Evolutionary conservation across 1,140 invertebrate species (phyloP), one percentile per base, ranked within the genome.

Genomic region (Drosophila equinoxialis): DNA sequence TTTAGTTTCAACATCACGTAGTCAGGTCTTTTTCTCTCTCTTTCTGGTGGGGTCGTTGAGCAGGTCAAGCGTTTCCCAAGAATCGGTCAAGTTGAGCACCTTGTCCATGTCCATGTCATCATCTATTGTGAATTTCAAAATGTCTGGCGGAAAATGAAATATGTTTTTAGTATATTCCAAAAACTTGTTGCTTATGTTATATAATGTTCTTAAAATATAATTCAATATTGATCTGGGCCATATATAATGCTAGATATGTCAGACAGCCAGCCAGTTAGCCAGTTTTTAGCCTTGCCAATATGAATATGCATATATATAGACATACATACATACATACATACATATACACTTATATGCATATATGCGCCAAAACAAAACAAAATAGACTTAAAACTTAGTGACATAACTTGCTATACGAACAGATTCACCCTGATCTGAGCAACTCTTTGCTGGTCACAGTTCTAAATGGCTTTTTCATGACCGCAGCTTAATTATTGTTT

Each of bases 61-160:
- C 78, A 64, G 82, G 82, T 85, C 81, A 85, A 60, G 71, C 57
- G 68, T 71, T 26, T 65, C 30, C 48, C 67, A 57, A 30, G 74
- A 67, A 84, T 84, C 81, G 81, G 81, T 81, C 81, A 85, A 85
- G 78, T 81, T 77, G 64, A 85, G 71, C 81, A 59, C 65, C 70
- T 85, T 79, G 23, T 63, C 42, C 30, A 30, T 30, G 23, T 23
- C 8, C 37, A 55, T 68, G 65, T 64, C 39, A 39, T 59, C 66
- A 63, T 37, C 17, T 37, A 30, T 69, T 51, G 48, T 55, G 45
- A 59, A 63, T 68, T 68, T 75, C 33, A 4, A 35, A 13, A 65
- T 33, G 39, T 69, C 11, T 67, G 23, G 26, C 8, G 30, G 66
- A 59, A 37, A 54, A 42, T 60, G 57, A 59, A 77, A 64, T 65